Evolutionary conservation across 2,888 invertebrate genomes (phyloP).

Genomic region (Psococerastis gibbosa): DNA sequence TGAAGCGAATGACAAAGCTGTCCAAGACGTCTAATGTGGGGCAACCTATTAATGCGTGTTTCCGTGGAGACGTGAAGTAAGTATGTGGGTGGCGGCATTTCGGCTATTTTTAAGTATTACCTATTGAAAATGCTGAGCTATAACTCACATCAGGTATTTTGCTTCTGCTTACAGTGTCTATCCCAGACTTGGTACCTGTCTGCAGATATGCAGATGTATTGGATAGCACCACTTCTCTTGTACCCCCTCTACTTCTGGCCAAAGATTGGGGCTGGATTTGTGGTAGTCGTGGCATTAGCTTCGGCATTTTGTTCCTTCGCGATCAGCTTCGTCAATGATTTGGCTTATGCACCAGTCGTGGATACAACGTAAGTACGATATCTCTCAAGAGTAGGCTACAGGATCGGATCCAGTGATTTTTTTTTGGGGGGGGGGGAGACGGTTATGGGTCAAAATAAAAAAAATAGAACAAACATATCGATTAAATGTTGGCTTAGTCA

Average conservation of each 20-base stretch:
- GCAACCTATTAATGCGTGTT: constrained; percentile 18
- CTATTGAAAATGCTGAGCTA: constrained; percentile 46
- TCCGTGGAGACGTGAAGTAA: constrained; percentile 21
- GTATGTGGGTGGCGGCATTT: constrained; percentile 22
- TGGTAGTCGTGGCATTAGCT: constrained; percentile 18
- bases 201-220: constrained; percentile 34
- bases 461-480: no score
- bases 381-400: no score
- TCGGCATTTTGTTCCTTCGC: constrained; percentile 21
- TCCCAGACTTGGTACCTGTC: constrained; percentile 36
- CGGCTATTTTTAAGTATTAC: no score
- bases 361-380: no score
- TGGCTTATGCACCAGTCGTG: no score
- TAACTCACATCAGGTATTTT: constrained; percentile 42
- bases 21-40: no score
- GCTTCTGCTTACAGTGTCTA: constrained; percentile 38
- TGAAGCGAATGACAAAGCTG: no score
- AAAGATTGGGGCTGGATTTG: constrained; percentile 21
- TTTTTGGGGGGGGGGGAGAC: no score
- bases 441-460: no score
- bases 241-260: constrained; percentile 27
- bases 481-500: no score
- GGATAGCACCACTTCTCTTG: constrained; percentile 33
- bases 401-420: no score
- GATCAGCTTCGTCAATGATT: constrained; percentile 24